Evolutionary conservation across 2,888 invertebrate genomes (phyloP), one percentile per base, ranked within the genome.

Genomic region (Dasysyrphus tricinctus): DNA sequence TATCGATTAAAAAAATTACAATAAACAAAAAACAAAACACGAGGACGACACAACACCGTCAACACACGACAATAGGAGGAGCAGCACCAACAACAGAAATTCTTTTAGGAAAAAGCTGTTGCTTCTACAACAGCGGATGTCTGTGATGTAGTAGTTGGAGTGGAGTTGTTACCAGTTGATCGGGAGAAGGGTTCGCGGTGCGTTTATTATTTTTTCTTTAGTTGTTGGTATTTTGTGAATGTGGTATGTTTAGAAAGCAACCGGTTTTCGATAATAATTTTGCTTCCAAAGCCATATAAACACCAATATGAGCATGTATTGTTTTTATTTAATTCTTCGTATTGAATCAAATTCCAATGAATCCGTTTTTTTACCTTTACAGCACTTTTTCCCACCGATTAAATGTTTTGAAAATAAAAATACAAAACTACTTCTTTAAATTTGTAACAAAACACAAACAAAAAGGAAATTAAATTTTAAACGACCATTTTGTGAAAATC

Each of bases 241-340:
- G 78, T 78, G 82, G 78, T 86, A 74, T 82, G 86, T 82, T 86
- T 82, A 86, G 86, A 82, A 82, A 86, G 86, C 86, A 86, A 86
- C 86, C 86, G 82, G 86, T 86, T 86, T 86, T 82, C 47, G 56
- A 85, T 65, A 51, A 51, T 69, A 54, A 69, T 78, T 56, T 63
- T 86, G 49, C 67, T 79, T 72, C 39, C 82, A 82, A 86, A 86
- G 78, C 86, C 85, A 81, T 78, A 82, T 74, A 82, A 86, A 82
- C 81, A 85, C 63, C 32, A 67, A 44, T 61, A 24, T 72, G 74
- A 78, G 70, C 59, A 42, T 86, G 81, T 76, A 54, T 79, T 70
- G 57, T 75, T 59, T 69, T 73, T 39, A 51, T 59, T 56, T 11
- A 54, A 42, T 69, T 69, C 57, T 70, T 73, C 44, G 59, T 63